Percentiles rank a stretch among this genome's conserved stretches.
Conservation (phyloP, 1,140 invertebrate species). For the Cydia pomonella region DNA sequence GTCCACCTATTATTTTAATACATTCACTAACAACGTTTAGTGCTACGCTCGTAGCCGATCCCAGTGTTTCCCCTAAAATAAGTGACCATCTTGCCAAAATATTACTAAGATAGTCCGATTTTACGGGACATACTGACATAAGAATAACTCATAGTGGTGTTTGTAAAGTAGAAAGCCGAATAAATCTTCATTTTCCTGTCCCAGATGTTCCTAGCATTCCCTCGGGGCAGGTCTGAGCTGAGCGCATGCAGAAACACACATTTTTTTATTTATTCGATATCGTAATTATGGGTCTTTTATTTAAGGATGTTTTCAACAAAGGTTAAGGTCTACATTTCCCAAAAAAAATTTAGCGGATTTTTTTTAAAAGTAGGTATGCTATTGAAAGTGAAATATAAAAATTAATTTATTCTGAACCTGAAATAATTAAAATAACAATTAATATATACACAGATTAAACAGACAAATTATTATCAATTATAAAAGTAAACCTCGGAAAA, state of each 20-base stretch:
- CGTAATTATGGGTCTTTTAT: not conserved
- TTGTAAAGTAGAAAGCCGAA: constrained; percentile 18
- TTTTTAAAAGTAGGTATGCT: too few species aligned
- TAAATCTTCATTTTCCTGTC: constrained; percentile 25
- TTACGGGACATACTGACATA: not conserved
- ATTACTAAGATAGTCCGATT: not conserved
- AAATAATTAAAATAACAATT: not conserved
- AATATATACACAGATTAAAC: constrained; percentile 1
- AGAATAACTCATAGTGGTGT: not conserved
- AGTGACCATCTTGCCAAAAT: not conserved
- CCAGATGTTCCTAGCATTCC: constrained; percentile 22
- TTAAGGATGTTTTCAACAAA: not conserved
- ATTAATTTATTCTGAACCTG: not conserved
- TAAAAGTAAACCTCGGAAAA: constrained; percentile 1
- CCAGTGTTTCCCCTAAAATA: too few species aligned
- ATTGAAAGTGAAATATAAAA: too few species aligned
- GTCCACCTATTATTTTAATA: too few species aligned
- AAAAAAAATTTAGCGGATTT: too few species aligned
- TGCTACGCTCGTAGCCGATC: too few species aligned
- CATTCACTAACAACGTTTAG: too few species aligned
- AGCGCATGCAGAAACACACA: not conserved
- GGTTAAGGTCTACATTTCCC: not conserved
- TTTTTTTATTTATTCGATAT: not conserved
- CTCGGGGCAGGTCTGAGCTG: constrained; percentile 8
- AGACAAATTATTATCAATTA: constrained; percentile 6